Percentiles rank a stretch among this genome's conserved stretches.
Conservation (phyloP, 2,113 vertebrate species). For the Mandrillus leucophaeus region DNA sequence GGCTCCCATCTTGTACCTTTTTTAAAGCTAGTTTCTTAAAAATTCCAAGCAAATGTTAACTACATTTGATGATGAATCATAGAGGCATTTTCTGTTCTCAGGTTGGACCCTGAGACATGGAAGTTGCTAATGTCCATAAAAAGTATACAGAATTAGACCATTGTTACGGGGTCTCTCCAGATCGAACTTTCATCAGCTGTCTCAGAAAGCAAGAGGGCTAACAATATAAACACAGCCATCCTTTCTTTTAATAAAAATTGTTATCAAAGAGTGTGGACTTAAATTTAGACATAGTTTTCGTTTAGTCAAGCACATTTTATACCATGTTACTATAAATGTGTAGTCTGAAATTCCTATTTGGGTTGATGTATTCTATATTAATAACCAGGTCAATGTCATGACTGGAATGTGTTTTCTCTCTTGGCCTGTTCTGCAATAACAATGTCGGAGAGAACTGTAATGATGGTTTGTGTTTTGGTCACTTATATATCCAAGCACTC, state of each 20-base stretch:
- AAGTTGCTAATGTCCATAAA: background rate
- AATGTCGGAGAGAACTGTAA: background rate
- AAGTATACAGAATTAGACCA: background rate
- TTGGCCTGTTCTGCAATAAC: background rate
- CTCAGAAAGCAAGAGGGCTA: slow-evolving; percentile 34
- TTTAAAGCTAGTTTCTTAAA: slow-evolving; percentile 1
- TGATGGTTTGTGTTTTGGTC: slow-evolving; percentile 22
- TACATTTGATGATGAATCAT: background rate
- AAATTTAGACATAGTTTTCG: slow-evolving; percentile 18
- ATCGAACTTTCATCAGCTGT: background rate
- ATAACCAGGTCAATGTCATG: background rate
- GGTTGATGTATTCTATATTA: background rate
- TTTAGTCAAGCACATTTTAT: background rate
- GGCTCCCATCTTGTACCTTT: no score
- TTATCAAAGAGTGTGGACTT: background rate
- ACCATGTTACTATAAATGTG: background rate
- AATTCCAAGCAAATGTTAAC: background rate
- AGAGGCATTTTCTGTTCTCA: background rate
- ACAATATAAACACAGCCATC: background rate
- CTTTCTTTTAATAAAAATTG: slow-evolving; percentile 45
- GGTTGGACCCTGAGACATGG: background rate
- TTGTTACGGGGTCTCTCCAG: background rate
- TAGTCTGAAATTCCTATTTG: slow-evolving; percentile 37
- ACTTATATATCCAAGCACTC: background rate
- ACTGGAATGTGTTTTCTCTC: background rate